These are phyloP conservation scores for Furcula furcula DNA, from an alignment of 2,888 invertebrate species.

Conservation along the genomic window DNA sequence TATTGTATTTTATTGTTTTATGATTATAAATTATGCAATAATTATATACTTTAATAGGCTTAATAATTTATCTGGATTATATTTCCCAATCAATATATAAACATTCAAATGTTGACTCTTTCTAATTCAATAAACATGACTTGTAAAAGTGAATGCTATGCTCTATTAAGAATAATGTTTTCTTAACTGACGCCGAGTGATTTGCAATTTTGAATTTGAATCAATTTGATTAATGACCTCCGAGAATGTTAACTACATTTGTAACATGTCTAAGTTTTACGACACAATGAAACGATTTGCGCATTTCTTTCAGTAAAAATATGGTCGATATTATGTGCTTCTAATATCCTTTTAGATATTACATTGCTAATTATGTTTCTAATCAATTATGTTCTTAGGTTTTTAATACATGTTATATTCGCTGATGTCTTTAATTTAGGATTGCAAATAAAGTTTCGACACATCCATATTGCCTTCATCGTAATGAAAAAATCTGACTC, in stretches of 20 bases:
- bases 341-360: slow-evolving; percentile 4
- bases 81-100: too few relatives aligned
- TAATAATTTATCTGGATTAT: too few relatives aligned
- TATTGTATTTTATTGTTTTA: too few relatives aligned
- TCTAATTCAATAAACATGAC: background rate
- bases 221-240: slow-evolving; percentile 30
- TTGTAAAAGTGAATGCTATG: background rate
- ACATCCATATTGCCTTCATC: too few relatives aligned
- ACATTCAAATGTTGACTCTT: too few relatives aligned
- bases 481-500: too few relatives aligned
- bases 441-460: too few relatives aligned
- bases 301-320: slow-evolving; percentile 1
- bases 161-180: slow-evolving; percentile 13
- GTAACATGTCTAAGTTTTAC: background rate
- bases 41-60: too few relatives aligned
- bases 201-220: slow-evolving; percentile 28
- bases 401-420: too few relatives aligned
- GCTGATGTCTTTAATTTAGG: too few relatives aligned
- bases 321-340: too few relatives aligned
- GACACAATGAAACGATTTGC: background rate
- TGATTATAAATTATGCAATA: too few relatives aligned
- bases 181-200: slow-evolving; percentile 37
- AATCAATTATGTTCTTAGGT: slow-evolving; percentile 3
- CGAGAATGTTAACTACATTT: background rate
- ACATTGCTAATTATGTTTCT: slow-evolving; percentile 4